Evolutionary conservation across 2,888 invertebrate genomes (phyloP).

Genomic region (Pyrgus malvae): DNA sequence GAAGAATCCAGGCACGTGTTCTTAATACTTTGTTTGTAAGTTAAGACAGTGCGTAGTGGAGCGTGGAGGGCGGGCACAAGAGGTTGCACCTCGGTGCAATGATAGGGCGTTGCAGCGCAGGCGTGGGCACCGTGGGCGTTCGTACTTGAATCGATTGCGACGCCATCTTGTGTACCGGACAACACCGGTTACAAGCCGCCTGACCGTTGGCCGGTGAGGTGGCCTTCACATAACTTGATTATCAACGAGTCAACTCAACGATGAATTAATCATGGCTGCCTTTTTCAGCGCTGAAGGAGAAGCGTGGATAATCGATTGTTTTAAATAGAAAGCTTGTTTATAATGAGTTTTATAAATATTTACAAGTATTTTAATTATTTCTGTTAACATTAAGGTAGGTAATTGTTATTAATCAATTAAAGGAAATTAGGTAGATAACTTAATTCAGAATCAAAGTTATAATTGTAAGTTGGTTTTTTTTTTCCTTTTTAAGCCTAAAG

Average conservation of each 20-base stretch:
- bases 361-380: too few species aligned
- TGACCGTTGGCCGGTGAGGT: conserved; percentile 26
- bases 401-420: too few species aligned
- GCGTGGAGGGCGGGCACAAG: conserved; percentile 35
- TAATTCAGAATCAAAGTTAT: too few species aligned
- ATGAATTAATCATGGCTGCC: conserved; percentile 3
- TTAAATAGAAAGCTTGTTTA: too few species aligned
- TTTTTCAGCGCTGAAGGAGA: conserved; percentile 10
- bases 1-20: conserved; percentile 20
- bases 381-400: too few species aligned
- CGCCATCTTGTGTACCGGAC: conserved; percentile 73
- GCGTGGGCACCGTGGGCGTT: conserved; percentile 73
- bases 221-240: conserved; percentile 19
- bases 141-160: conserved; percentile 68
- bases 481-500: too few species aligned
- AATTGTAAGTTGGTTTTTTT: too few species aligned
- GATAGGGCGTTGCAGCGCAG: conserved; percentile 73
- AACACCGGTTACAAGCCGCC: conserved; percentile 52
- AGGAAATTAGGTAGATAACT: too few species aligned
- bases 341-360: too few species aligned
- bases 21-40: conserved; percentile 20
- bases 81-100: conserved; percentile 36
- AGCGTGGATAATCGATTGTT: not conserved
- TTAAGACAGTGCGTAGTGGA: conserved; percentile 16
- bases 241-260: not conserved